Evolutionary conservation across 2,113 vertebrate species (phyloP).

Genomic region (Mixornis gularis): DNA sequence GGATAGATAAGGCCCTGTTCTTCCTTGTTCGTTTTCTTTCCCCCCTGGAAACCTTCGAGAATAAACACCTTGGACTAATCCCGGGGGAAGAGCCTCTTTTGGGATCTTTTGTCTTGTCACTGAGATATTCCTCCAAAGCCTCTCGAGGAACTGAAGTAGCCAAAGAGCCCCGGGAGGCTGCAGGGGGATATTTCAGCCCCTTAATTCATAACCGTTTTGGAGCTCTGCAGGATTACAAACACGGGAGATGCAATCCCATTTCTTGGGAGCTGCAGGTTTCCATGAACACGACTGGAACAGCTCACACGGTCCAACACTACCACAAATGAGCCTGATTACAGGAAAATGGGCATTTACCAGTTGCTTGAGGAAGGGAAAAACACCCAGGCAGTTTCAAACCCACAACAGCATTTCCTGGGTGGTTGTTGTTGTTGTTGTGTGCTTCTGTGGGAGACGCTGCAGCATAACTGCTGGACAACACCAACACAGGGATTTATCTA

Average conservation of each 20-base stretch:
- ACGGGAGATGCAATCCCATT: not conserved
- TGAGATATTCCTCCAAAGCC: too few species aligned
- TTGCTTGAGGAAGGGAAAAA: not conserved
- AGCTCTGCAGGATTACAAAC: not conserved
- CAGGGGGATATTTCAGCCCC: too few species aligned
- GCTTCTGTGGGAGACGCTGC: not conserved
- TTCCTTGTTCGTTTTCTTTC: too few species aligned
- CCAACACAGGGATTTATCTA: not conserved
- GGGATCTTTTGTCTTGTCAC: too few species aligned
- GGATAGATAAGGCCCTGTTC: too few species aligned
- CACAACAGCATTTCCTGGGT: not conserved
- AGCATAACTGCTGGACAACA: not conserved
- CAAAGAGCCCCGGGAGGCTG: too few species aligned
- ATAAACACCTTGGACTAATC: too few species aligned
- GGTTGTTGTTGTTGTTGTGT: not conserved
- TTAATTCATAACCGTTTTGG: not conserved
- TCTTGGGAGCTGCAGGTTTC: not conserved
- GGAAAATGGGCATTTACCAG: not conserved
- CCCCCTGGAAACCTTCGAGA: too few species aligned
- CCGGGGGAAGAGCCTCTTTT: too few species aligned
- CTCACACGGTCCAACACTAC: not conserved
- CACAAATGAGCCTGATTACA: accelerated
- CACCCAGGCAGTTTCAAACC: not conserved
- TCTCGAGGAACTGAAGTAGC: too few species aligned
- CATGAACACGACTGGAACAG: accelerated